Conservation (phyloP, 2,797 vertebrate species). For the Emydoidea blandingii region DNA sequence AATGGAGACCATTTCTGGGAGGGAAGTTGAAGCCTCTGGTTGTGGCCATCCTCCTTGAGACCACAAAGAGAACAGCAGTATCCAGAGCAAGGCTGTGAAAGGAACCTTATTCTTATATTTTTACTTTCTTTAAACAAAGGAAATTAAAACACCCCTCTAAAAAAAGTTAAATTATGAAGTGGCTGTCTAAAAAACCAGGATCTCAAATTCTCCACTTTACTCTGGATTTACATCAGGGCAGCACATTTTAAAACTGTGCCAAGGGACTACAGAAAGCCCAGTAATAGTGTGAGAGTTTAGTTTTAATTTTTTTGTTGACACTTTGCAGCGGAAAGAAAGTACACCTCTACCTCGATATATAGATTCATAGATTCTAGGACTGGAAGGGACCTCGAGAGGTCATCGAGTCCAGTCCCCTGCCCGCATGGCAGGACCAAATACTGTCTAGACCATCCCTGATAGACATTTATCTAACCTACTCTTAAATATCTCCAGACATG, state of each 20-base stretch:
- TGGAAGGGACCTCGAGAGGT: no score
- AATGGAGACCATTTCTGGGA: neutral
- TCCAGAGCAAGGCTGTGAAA: no score
- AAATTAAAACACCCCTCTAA: neutral
- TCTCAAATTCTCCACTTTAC: neutral
- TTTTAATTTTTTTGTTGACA: neutral
- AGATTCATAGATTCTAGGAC: no score
- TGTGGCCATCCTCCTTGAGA: neutral
- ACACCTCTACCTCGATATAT: no score
- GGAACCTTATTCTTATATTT: rapidly evolving
- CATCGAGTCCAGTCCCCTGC: no score
- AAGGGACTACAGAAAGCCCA: neutral
- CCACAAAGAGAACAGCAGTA: neutral
- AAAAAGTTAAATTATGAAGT: neutral
- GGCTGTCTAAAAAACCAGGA: no score
- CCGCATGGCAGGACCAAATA: no score
- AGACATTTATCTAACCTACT: no score
- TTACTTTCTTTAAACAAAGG: rapidly evolving
- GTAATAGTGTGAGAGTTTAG: neutral
- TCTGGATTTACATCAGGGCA: neutral
- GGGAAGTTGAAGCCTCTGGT: neutral
- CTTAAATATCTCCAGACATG: no score
- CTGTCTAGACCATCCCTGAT: no score
- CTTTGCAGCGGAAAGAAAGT: neutral
- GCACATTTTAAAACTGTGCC: neutral